phyloP scores from a whole-genome alignment of 2,113 vertebrate species.

The Pelvicachromis taeniatus region DNA sequence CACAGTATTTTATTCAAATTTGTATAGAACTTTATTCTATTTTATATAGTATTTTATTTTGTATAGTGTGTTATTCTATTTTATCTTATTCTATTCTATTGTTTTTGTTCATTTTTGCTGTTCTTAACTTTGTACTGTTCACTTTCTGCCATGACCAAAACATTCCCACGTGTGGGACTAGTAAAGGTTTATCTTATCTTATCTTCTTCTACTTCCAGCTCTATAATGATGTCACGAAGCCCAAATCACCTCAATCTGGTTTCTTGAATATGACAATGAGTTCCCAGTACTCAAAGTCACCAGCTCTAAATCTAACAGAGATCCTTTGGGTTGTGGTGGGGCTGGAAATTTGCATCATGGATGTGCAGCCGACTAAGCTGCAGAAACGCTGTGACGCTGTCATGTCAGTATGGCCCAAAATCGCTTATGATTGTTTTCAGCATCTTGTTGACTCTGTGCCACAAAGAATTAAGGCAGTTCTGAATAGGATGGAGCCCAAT shows the following conservation, averaged over 20 bases:
- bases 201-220: not conserved
- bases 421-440: fast-evolving
- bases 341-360: not conserved
- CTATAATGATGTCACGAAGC: not conserved
- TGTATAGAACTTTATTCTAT: no score
- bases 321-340: not conserved
- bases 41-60: no score
- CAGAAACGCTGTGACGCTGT: not conserved
- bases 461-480: not conserved
- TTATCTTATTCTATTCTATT: no score
- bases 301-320: not conserved
- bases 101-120: no score
- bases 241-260: not conserved
- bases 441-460: not conserved
- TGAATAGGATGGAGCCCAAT: not conserved
- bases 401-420: not conserved
- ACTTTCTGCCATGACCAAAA: no score
- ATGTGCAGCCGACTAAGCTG: not conserved
- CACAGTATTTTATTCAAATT: no score
- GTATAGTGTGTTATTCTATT: no score
- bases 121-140: no score
- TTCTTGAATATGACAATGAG: not conserved
- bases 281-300: not conserved
- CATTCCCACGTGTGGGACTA: no score
- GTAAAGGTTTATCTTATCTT: not conserved